phyloP scores from a whole-genome alignment of 2,113 vertebrate genomes.

The Sialia sialis region DNA sequence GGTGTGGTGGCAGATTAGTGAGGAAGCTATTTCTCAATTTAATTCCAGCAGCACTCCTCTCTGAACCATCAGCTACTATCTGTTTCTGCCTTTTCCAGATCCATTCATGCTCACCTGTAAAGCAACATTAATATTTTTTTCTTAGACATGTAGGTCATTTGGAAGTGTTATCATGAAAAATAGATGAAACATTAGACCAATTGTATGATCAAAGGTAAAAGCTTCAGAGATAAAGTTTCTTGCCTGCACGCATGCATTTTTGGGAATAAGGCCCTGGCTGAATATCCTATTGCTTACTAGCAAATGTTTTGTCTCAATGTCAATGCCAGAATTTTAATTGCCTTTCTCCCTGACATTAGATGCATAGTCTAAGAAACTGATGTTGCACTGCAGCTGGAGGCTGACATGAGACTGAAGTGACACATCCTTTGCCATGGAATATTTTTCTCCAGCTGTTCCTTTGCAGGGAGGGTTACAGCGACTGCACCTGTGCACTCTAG shows the following conservation, averaged over 20 bases:
- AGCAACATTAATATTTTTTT: background rate
- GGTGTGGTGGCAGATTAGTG: background rate
- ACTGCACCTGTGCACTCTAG: background rate
- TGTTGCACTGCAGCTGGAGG: constrained; percentile 24
- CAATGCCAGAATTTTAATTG: constrained; percentile 35
- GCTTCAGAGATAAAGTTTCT: background rate
- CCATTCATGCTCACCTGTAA: background rate
- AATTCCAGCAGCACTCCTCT: background rate
- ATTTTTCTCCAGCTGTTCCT: constrained; percentile 42
- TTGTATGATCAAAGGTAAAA: background rate
- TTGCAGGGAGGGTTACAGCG: fast-evolving
- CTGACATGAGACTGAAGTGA: background rate
- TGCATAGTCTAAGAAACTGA: background rate
- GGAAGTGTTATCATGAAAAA: background rate
- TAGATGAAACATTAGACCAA: background rate
- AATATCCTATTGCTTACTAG: background rate
- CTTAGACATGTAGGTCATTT: fast-evolving
- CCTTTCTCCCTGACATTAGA: background rate
- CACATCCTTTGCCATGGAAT: background rate
- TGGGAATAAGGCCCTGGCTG: background rate
- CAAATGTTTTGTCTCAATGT: background rate
- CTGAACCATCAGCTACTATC: background rate
- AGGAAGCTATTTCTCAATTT: background rate
- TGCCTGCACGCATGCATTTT: background rate
- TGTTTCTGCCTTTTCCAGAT: background rate